Evolutionary conservation across 2,797 vertebrate genomes (phyloP), one percentile per base, ranked within the genome.

Genomic region (Enoplosus armatus): DNA sequence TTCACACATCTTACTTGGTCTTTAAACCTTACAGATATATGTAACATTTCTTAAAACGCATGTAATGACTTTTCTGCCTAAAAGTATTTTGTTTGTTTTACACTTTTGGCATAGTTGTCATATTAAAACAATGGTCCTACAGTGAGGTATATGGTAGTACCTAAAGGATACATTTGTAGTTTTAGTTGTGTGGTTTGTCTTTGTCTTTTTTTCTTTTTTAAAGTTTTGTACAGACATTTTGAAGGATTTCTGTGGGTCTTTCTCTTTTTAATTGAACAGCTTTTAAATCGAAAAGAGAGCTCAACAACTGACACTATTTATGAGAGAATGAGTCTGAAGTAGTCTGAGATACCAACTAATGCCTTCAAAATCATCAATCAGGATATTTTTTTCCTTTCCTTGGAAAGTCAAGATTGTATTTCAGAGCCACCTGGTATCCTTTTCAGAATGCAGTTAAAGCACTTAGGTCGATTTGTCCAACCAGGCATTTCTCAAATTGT

Each of bases 391-490:
- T 20, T 1, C 4, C 9, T 24, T 37, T 51, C 22, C 31, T 64
- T n/a, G 22, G 27, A 62, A 72, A 64, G 35, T 33, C 1, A 16
- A 54, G n/a, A 20, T 68, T 27, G 16, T 2, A 27, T 68, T 68
- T 75, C 50, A 68, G 12, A 51, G 2, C 18, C 39, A 63, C 20
- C 41, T 33, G 72, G 27, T 61, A 3, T 43, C 61, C 43, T 20
- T 39, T n/a, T 18, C 51, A 59, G n/a, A 54, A 53, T 58, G 61
- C 24, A 15, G 5, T 16, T 53, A 47, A 62, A 58, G 6, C 54
- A 33, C 56, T n/a, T 15, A 1, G 8, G 29, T 51, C 59, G 24
- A 26, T 73, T 74, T 80, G 68, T 69, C 62, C 8, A 0, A n/a
- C 50, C 14, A 14, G 60, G 2, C 51, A 11, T 33, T 50, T 43